These are phyloP conservation scores for Clytia hemisphaerica DNA, from an alignment of 30 jellyfish, hydroid and myxozoan species.

Conservation along the genomic window DNA sequence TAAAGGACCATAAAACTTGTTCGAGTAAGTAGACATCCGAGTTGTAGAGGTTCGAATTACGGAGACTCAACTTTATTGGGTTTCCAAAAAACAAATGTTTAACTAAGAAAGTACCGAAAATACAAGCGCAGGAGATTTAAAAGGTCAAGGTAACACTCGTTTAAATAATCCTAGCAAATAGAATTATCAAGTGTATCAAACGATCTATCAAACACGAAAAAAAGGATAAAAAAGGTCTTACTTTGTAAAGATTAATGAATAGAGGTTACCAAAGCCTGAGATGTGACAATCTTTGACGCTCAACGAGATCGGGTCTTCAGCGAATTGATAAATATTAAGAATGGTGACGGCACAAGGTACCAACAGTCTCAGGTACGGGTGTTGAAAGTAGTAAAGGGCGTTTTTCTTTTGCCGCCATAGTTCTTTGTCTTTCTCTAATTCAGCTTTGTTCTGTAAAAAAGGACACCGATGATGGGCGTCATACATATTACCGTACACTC, in stretches of 20 bases:
- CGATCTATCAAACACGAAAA: too few species aligned
- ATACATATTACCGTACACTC: too few species aligned
- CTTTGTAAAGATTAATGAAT: slow-evolving; percentile 20
- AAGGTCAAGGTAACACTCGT: too few species aligned
- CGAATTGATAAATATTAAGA: neutral
- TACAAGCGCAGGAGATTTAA: too few species aligned
- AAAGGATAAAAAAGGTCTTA: neutral
- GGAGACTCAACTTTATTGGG: too few species aligned
- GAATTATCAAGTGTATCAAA: too few species aligned
- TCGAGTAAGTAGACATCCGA: too few species aligned
- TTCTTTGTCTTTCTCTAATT: neutral
- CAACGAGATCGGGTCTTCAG: slow-evolving; percentile 22
- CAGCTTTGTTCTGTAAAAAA: slow-evolving; percentile 1
- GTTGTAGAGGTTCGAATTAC: too few species aligned
- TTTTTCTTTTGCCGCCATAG: neutral
- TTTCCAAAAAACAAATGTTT: too few species aligned
- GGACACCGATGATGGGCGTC: neutral
- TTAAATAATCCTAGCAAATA: too few species aligned
- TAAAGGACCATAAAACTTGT: too few species aligned
- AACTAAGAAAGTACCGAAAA: too few species aligned
- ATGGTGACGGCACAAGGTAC: slow-evolving; percentile 6
- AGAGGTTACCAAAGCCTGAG: slow-evolving; percentile 7
- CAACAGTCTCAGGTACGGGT: slow-evolving; percentile 23
- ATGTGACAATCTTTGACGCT: slow-evolving; percentile 19
- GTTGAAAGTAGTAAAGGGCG: slow-evolving; percentile 15